Evolutionary conservation across 2,113 vertebrate species (phyloP).

Genomic region (Rhea pennata): DNA sequence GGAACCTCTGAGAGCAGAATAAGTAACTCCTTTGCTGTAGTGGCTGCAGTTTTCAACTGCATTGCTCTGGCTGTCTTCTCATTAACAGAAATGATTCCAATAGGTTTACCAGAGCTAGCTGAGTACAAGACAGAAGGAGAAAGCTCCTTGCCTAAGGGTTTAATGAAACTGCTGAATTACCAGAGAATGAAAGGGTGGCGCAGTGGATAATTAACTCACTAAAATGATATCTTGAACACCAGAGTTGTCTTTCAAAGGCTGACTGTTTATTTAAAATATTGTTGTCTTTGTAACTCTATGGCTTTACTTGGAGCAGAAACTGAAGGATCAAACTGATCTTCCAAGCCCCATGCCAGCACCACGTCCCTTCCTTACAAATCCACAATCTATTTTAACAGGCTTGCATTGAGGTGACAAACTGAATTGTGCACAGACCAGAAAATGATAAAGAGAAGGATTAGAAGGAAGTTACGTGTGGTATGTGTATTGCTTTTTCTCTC

Average conservation of each 20-base stretch:
- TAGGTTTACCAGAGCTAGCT: not conserved
- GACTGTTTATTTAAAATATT: not conserved
- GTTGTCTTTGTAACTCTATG: not conserved
- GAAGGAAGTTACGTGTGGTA: not conserved
- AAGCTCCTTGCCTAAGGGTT: not conserved
- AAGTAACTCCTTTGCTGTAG: fast-evolving
- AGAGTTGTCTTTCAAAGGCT: not conserved
- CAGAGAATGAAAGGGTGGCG: not conserved
- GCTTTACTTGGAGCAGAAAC: not conserved
- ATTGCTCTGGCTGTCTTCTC: not conserved
- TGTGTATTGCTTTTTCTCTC: not conserved
- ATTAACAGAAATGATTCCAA: fast-evolving
- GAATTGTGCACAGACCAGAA: not conserved
- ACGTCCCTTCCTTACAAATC: not conserved
- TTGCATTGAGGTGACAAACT: not conserved
- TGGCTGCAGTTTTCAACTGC: fast-evolving
- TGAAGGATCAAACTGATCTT: not conserved
- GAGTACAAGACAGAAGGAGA: not conserved
- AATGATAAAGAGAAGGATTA: not conserved
- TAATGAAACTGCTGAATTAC: not conserved
- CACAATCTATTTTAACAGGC: not conserved
- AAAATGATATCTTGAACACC: not conserved
- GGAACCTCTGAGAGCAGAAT: not conserved
- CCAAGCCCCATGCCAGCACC: not conserved
- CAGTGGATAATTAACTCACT: not conserved